Evolutionary conservation across 2,797 vertebrate genomes (phyloP).

Genomic region (Melanotaenia pygmaea): DNA sequence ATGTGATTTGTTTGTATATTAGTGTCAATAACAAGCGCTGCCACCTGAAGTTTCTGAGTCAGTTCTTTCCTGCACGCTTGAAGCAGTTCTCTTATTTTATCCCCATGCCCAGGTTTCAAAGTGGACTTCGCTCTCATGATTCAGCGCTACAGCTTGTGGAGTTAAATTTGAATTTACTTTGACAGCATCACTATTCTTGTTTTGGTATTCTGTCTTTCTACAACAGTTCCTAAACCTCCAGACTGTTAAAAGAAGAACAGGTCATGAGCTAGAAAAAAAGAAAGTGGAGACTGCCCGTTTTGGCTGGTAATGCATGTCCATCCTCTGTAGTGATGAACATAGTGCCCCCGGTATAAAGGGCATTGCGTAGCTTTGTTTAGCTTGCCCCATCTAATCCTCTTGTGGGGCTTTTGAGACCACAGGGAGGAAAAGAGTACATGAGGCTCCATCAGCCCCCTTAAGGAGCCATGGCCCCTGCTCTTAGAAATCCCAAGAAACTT

Average conservation of each 20-base stretch:
- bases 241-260: slow-evolving; percentile 34
- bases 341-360: slow-evolving; percentile 63
- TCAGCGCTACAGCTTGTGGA: slow-evolving; percentile 2
- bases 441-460: slow-evolving; percentile 78
- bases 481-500: slow-evolving; percentile 86
- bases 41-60: too few relatives aligned
- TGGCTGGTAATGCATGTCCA: slow-evolving; percentile 34
- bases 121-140: too few relatives aligned
- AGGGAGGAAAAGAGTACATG: slow-evolving; percentile 46
- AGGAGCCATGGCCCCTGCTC: slow-evolving; percentile 79
- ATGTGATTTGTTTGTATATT: too few relatives aligned
- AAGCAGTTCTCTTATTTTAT: too few relatives aligned
- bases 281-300: slow-evolving; percentile 26
- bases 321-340: slow-evolving; percentile 50
- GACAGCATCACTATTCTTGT: slow-evolving; percentile 17
- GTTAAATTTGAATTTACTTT: slow-evolving; percentile 6
- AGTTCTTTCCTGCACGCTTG: too few relatives aligned
- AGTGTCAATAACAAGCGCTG: too few relatives aligned
- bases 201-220: slow-evolving; percentile 35
- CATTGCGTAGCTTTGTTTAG: slow-evolving; percentile 77
- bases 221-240: slow-evolving; percentile 1
- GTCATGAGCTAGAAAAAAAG: slow-evolving; percentile 35
- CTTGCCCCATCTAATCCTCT: slow-evolving; percentile 70
- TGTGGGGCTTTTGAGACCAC: slow-evolving; percentile 59
- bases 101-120: too few relatives aligned